Conservation (phyloP, 2,113 vertebrate species). For the Ariopsis seemanni region DNA sequence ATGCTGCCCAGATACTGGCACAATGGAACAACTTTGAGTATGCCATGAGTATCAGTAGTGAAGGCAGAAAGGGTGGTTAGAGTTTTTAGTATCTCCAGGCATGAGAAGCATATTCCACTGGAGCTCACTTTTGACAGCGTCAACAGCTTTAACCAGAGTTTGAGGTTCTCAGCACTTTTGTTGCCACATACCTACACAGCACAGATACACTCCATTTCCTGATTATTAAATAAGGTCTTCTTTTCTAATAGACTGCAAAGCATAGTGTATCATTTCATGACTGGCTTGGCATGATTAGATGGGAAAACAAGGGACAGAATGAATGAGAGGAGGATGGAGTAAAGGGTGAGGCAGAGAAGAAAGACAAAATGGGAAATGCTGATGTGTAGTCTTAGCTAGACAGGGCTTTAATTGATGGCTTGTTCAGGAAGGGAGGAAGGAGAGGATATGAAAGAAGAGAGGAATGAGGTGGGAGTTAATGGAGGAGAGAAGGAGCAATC, state of each 20-base stretch:
- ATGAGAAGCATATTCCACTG: neutral
- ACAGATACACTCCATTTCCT: conserved; percentile 43
- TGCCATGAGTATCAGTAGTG: neutral
- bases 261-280: conserved; percentile 25
- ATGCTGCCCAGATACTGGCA: neutral
- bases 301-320: neutral
- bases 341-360: conserved; percentile 26
- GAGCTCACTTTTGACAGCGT: neutral
- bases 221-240: conserved; percentile 61
- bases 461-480: conserved; percentile 60
- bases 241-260: conserved; percentile 38
- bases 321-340: neutral
- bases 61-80: neutral
- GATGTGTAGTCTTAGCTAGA: conserved; percentile 59
- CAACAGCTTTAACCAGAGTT: neutral
- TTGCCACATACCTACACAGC: conserved; percentile 26
- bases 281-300: conserved; percentile 19
- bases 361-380: conserved; percentile 66
- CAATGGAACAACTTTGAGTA: neutral
- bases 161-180: neutral
- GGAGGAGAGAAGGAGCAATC: conserved; percentile 58
- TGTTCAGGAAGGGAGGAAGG: conserved; percentile 55
- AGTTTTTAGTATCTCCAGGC: neutral
- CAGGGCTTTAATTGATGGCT: conserved; percentile 74
- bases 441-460: conserved; percentile 62